phyloP scores from a whole-genome alignment of 1,140 invertebrate genomes.

The Prorops nasuta region DNA sequence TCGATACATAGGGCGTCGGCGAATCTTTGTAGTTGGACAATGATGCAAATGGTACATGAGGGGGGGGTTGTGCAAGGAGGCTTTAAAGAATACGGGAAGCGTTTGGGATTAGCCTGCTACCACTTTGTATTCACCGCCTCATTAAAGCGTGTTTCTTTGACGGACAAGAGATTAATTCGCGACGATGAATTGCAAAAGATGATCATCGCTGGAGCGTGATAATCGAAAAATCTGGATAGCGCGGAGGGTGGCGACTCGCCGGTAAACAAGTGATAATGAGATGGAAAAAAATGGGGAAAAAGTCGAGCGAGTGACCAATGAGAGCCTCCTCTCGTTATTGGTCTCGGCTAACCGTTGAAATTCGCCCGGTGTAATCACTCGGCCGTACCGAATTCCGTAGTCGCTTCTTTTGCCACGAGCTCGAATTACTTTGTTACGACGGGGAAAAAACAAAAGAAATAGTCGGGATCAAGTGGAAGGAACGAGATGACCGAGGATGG shows the following conservation, averaged over 20 bases:
- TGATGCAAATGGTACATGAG: too few relatives aligned
- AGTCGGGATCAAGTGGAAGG: too few relatives aligned
- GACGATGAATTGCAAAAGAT: not conserved
- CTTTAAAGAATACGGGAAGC: too few relatives aligned
- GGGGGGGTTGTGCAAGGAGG: too few relatives aligned
- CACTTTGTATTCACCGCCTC: too few relatives aligned
- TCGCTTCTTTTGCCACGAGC: constrained; percentile 36
- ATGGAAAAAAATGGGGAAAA: constrained; percentile 2
- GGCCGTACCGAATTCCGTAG: constrained; percentile 29
- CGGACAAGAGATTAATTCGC: not conserved
- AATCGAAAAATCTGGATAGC: constrained; percentile 1
- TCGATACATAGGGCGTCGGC: too few relatives aligned
- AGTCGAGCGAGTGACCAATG: constrained; percentile 11
- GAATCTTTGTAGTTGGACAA: too few relatives aligned
- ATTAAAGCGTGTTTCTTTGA: too few relatives aligned
- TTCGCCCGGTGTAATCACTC: too few relatives aligned
- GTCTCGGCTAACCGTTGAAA: not conserved
- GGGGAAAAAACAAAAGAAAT: constrained; percentile 12
- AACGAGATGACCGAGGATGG: too few relatives aligned
- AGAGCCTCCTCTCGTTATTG: constrained; percentile 17
- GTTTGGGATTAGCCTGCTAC: too few relatives aligned
- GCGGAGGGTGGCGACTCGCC: not conserved
- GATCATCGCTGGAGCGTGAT: constrained; percentile 5
- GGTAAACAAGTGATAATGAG: not conserved
- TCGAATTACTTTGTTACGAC: constrained; percentile 29